These are phyloP conservation scores for Melanaphis sacchari DNA, from an alignment of 1,140 invertebrate genomes.

Conservation along the genomic window DNA sequence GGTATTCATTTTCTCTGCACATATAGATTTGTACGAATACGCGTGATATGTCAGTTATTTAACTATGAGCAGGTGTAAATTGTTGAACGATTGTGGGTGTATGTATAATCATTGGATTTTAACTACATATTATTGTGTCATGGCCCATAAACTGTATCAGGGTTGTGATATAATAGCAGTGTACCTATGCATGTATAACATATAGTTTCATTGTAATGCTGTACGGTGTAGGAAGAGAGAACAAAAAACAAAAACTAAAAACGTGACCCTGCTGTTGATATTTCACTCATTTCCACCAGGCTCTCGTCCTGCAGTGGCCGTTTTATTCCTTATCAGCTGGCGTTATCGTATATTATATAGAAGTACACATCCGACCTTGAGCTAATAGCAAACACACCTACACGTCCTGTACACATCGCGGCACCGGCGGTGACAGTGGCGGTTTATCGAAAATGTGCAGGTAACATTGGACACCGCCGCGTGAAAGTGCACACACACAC, in stretches of 20 bases:
- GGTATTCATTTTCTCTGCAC: not conserved
- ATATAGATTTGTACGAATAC: not conserved
- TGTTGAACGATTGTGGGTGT: not conserved
- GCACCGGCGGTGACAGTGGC: no score
- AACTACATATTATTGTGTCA: not conserved
- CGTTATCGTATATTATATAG: not conserved
- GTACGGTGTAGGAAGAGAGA: not conserved
- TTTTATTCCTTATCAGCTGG: not conserved
- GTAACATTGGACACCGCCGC: not conserved
- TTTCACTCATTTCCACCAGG: not conserved
- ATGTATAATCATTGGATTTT: not conserved
- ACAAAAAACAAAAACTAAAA: not conserved
- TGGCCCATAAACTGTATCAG: not conserved
- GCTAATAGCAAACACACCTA: slow-evolving; percentile 1
- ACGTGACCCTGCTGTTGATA: not conserved
- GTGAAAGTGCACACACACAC: not conserved
- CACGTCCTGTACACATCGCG: not conserved
- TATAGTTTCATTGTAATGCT: not conserved
- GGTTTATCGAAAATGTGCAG: not conserved
- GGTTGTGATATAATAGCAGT: not conserved
- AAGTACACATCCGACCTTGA: not conserved
- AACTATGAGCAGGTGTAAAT: not conserved
- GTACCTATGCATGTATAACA: not conserved
- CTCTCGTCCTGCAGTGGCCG: not conserved
- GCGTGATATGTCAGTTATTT: not conserved